These are phyloP conservation scores for Ceramica pisi DNA, from an alignment of 2,888 invertebrate species.

Conservation along the genomic window DNA sequence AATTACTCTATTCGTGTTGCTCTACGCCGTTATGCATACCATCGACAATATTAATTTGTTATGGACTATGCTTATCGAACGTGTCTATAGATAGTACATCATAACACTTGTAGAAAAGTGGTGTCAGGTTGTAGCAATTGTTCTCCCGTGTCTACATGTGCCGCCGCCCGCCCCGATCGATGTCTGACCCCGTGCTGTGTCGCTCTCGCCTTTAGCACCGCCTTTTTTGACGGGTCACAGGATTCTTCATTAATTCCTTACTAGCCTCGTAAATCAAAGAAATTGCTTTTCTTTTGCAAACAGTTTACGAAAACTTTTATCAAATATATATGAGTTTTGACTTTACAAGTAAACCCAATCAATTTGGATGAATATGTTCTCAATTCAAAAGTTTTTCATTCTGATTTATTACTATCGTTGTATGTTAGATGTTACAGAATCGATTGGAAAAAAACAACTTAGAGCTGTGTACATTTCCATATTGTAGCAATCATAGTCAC, in stretches of 20 bases:
- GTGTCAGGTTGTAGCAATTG: slow-evolving; percentile 73
- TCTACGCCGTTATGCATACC: slow-evolving; percentile 57
- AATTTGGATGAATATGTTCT: slow-evolving; percentile 19
- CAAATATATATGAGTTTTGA: not conserved
- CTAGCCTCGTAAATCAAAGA: slow-evolving; percentile 56
- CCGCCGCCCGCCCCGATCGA: slow-evolving; percentile 80
- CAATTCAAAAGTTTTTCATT: slow-evolving; percentile 29
- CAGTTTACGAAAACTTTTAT: not conserved
- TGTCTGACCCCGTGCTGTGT: slow-evolving; percentile 85
- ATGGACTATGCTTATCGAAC: slow-evolving; percentile 60
- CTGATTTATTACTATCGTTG: slow-evolving; percentile 20
- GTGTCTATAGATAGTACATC: slow-evolving; percentile 53
- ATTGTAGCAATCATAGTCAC: slow-evolving; percentile 80
- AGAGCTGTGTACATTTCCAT: slow-evolving; percentile 77
- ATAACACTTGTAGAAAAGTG: slow-evolving; percentile 62
- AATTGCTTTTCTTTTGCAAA: slow-evolving; percentile 42
- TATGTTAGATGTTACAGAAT: slow-evolving; percentile 28
- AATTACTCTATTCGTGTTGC: slow-evolving; percentile 50
- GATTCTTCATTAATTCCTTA: slow-evolving; percentile 59
- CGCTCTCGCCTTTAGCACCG: slow-evolving; percentile 79
- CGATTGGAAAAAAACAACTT: slow-evolving; percentile 72
- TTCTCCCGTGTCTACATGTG: slow-evolving; percentile 73
- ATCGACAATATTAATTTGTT: slow-evolving; percentile 64
- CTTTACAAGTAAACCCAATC: slow-evolving; percentile 8
- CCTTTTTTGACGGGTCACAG: slow-evolving; percentile 78